Evolutionary conservation across 2,888 invertebrate genomes (phyloP), one percentile per base, ranked within the genome.

Genomic region (Ormyrus pomaceus): DNA sequence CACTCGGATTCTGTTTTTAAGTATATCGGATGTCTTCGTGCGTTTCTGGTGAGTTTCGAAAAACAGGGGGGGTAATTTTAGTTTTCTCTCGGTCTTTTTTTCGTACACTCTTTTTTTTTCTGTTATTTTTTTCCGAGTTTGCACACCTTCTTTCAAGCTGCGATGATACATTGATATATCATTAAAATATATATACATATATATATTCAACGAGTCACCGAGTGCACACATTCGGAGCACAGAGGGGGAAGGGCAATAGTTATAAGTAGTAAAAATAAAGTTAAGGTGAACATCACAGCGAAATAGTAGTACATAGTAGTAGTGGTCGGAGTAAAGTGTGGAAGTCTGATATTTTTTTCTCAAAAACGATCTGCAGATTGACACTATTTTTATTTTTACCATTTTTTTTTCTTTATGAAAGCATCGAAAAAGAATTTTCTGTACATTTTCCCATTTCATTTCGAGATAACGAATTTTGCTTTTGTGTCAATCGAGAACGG

Each of bases 271-370:
- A 76, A 73, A 80, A 77, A 68, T 50, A 73, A 80, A 11, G 77
- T 77, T 80, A 80, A 68, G 71, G 48, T 72, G 71, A 66, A 75
- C 71, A 76, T 71, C 71, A 80, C 62, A 77, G 51, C 80, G 62
- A 68, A 62, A 51, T 76, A 65, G 68, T 66, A 74, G 83, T 79
- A 78, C 79, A 79, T 82, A 79, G 83, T 83, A 83, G 83, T 85
- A 84, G 86, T 88, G 86, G 86, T 87, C 87, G 86, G 88, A 90
- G 89, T 89, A 87, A 86, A 89, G 89, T 90, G 90, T 90, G 90
- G 89, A 90, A 90, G 90, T 89, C 85, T 86, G 89, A 81, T 53
- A 69, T 50, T 10, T 53, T 56, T 56, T 64, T 69, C 68, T 74
- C 70, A 71, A 74, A 78, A 74, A 70, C 70, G 66, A 19, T 74